phyloP scores from a whole-genome alignment of 2,888 invertebrate species.

The Phymatocera aterrima region DNA sequence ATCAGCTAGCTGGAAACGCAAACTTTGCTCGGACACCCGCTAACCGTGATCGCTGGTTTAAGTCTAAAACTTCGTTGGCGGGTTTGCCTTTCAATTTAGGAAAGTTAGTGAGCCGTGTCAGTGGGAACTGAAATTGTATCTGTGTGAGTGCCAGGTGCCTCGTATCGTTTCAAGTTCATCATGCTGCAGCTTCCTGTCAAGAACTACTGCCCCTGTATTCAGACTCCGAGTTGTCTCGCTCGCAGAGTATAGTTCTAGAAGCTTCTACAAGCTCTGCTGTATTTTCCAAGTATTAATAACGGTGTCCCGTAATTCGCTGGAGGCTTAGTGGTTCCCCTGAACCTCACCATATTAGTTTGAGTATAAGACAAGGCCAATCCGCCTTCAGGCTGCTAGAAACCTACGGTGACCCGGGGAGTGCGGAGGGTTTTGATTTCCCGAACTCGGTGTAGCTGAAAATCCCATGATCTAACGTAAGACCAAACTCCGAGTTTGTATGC shows the following conservation, averaged over 20 bases:
- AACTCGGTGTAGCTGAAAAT: slow-evolving; percentile 9
- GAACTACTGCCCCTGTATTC: slow-evolving; percentile 24
- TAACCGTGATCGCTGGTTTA: slow-evolving; percentile 41
- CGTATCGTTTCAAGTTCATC: slow-evolving; percentile 6
- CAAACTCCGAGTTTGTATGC: background rate
- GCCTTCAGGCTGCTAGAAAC: slow-evolving; percentile 1
- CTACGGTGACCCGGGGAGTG: slow-evolving; percentile 17
- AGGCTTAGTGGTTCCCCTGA: slow-evolving; percentile 30
- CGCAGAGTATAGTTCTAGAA: background rate
- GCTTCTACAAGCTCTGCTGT: background rate
- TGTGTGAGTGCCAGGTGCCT: slow-evolving; percentile 17
- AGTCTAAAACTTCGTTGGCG: slow-evolving; percentile 30
- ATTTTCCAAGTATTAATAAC: slow-evolving; percentile 37
- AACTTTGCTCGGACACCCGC: slow-evolving; percentile 25
- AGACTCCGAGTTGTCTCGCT: slow-evolving; percentile 1
- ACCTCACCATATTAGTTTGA: slow-evolving; percentile 35
- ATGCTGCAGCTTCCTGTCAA: slow-evolving; percentile 23
- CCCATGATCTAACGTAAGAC: slow-evolving; percentile 2
- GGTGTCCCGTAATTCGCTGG: slow-evolving; percentile 25
- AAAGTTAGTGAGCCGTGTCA: slow-evolving; percentile 27
- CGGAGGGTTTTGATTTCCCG: background rate
- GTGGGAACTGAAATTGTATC: slow-evolving; percentile 25
- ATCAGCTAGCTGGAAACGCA: background rate
- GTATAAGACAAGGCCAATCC: slow-evolving; percentile 22
- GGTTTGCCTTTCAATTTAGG: slow-evolving; percentile 38